Conservation (phyloP, 53 echinoderm and acorn worm species). For the Mesocentrotus franciscanus region DNA sequence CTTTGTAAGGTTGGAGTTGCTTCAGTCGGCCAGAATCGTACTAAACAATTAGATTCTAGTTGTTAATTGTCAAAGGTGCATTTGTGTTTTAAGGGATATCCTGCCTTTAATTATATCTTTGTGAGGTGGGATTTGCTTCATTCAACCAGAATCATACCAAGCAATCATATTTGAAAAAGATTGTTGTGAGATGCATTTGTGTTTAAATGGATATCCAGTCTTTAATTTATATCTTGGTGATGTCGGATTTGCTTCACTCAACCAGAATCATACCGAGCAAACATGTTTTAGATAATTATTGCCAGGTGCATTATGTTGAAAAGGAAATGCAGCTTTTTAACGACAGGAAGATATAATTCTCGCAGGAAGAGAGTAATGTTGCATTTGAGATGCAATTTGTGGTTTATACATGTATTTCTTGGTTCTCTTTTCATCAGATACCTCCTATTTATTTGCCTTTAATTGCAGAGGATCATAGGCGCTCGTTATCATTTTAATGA, state of each 20-base stretch:
- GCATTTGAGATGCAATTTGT: background rate
- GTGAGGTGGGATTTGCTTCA: background rate
- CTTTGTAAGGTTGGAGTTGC: background rate
- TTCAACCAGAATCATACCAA: background rate
- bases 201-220: background rate
- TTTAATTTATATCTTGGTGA: background rate
- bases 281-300: background rate
- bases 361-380: slow-evolving; percentile 1
- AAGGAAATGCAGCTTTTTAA: background rate
- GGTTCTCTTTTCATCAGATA: background rate
- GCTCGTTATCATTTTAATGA: background rate
- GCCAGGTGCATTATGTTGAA: background rate
- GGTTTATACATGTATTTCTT: background rate
- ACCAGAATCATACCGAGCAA: background rate
- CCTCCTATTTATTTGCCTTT: background rate
- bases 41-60: background rate
- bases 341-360: background rate
- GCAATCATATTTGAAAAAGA: background rate
- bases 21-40: background rate
- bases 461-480: background rate
- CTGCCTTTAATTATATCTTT: background rate
- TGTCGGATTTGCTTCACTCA: background rate
- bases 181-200: background rate
- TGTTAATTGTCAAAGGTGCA: background rate
- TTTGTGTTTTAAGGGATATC: too few relatives aligned